These are phyloP conservation scores for Hydrochoerus hydrochaeris DNA, from an alignment of 2,113 vertebrate genomes.

Conservation along the genomic window DNA sequence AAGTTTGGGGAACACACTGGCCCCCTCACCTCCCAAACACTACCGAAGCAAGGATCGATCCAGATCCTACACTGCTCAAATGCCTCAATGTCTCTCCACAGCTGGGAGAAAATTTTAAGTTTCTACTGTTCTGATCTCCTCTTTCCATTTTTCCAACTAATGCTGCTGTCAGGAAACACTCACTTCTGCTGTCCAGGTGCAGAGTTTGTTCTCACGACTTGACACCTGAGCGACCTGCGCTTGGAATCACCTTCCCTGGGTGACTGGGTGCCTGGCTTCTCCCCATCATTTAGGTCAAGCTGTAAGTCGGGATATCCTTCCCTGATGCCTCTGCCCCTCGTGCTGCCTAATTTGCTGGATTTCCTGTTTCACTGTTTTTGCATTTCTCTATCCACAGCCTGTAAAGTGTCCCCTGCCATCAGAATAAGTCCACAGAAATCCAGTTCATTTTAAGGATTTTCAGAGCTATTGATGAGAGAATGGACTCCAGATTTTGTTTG, in stretches of 20 bases:
- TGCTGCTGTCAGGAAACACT: background rate
- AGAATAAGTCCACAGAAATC: background rate
- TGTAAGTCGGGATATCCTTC: background rate
- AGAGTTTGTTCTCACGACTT: background rate
- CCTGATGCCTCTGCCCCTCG: background rate
- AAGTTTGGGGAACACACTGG: background rate
- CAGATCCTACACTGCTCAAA: background rate
- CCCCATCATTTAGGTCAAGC: background rate
- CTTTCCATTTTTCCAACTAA: background rate
- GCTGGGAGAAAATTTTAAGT: background rate
- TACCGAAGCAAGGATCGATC: background rate
- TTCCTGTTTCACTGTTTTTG: background rate
- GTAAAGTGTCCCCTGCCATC: background rate
- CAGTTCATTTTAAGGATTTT: background rate
- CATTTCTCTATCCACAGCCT: background rate
- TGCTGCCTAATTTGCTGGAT: background rate
- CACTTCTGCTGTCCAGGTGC: background rate
- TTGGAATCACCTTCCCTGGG: background rate
- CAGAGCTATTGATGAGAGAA: background rate
- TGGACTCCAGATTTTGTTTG: background rate
- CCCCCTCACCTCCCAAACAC: background rate
- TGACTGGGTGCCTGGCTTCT: background rate
- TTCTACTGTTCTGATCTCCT: background rate
- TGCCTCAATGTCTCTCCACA: accelerated
- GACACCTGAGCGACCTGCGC: background rate